Base-by-base conservation (phyloP, 2,888 invertebrate genomes). In the Podotricha telesiphe region DNA sequence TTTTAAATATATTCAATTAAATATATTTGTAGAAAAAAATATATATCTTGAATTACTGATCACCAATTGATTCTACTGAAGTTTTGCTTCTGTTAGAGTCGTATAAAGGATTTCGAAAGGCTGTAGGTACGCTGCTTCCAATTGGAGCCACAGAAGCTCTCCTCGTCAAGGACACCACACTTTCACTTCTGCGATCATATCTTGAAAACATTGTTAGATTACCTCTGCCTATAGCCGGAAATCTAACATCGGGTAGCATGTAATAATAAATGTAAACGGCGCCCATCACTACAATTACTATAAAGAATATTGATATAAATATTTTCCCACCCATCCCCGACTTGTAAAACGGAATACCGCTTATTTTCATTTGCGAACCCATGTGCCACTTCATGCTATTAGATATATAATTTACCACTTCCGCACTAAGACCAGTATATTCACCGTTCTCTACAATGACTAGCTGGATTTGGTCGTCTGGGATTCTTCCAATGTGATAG, bases 71-170 rank as follows among this genome's bases (percentile, higher is more conserved):
- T 61, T 88, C 87, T 0, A 88, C 84, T 22, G 81, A 75, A 13
- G 87, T 88, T 72, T 88, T 83, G 71, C 85, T 87, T 76, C 89
- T 86, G 79, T 81, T 88, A 0, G 91, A 91, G 68, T 88, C 83
- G 74, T 91, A 92, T 74, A 92, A 71, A 0, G 92, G 92, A 77
- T 92, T 92, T 28, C 89, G 87, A 69, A 92, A 92, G 0, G 89
- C 87, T 0, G 87, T 84, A 42, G 82, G 79, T 5, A 75, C 76
- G 6, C 79, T 68, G 8, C 76, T 73, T 7, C 79, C 76, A 48
- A 82, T 73, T 1, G 78, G 82, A 0, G 80, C 77, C 0, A 78
- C 77, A 3, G 92, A 92, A 72, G 89, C 90, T 64, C 89, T 82
- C 65, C 91, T 74, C 0, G 91, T 88, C 72, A 92, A 75, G 28